These are phyloP conservation scores for Pao palembangensis DNA, from an alignment of 2,113 vertebrate species.

Conservation along the genomic window DNA sequence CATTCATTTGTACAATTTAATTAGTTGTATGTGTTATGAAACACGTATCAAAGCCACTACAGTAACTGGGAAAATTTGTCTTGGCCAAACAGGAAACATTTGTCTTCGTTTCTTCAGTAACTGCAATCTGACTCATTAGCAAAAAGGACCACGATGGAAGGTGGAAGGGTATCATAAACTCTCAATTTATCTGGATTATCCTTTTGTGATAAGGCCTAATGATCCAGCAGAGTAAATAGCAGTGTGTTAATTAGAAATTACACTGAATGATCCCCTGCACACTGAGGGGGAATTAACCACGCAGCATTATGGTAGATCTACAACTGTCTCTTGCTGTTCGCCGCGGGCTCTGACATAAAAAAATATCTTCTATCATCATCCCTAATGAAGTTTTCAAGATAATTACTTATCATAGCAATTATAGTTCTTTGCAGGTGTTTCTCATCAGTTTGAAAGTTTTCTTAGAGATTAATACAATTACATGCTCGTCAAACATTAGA, in stretches of 20 bases:
- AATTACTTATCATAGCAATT: not conserved
- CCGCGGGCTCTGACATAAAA: conserved; percentile 28
- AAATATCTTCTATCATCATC: conserved; percentile 1
- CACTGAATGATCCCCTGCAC: conserved; percentile 67
- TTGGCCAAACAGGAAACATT: conserved; percentile 54
- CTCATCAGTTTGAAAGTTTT: not conserved
- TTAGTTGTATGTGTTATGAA: not conserved
- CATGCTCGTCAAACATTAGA: too few species aligned
- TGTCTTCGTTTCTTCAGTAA: conserved; percentile 57
- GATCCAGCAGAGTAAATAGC: conserved; percentile 78
- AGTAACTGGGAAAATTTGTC: conserved; percentile 33
- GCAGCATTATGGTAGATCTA: conserved; percentile 37
- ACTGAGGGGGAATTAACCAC: conserved; percentile 61
- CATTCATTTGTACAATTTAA: not conserved
- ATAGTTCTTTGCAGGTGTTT: not conserved
- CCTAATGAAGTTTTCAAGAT: not conserved
- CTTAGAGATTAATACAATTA: not conserved
- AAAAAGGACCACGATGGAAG: conserved; percentile 52
- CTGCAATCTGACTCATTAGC: conserved; percentile 58
- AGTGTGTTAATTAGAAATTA: conserved; percentile 79
- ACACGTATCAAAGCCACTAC: not conserved
- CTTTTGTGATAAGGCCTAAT: conserved; percentile 74
- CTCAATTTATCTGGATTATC: conserved; percentile 76
- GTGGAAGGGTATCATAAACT: conserved; percentile 69
- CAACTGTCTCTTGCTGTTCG: conserved; percentile 28